These are phyloP conservation scores for Ctenodactylus gundi DNA, from an alignment of 2,113 vertebrate species.

Conservation along the genomic window DNA sequence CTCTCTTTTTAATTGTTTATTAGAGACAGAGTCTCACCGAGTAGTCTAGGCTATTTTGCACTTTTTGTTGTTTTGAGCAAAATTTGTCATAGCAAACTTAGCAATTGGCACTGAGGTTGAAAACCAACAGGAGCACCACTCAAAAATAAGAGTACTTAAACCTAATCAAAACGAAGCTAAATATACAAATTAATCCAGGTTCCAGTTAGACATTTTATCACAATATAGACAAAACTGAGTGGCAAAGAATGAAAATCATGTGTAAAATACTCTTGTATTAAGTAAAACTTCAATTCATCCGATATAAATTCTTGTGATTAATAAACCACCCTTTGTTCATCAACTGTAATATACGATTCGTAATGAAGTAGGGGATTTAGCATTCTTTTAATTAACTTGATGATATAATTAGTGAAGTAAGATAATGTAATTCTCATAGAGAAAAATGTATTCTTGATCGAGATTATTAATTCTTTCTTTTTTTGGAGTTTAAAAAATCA, in stretches of 20 bases:
- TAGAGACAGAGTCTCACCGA: no score
- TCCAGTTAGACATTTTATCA: slow-evolving; percentile 42
- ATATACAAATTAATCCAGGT: slow-evolving; percentile 43
- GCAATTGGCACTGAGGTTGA: neutral
- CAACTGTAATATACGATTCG: neutral
- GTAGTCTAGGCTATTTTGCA: no score
- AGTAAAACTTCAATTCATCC: slow-evolving; percentile 7
- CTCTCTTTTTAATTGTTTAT: no score
- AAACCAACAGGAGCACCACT: neutral
- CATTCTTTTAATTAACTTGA: slow-evolving; percentile 28
- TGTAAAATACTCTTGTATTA: neutral
- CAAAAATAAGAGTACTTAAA: neutral
- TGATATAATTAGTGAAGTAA: neutral
- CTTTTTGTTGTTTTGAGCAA: neutral
- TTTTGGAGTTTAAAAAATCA: no score
- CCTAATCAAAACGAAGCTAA: neutral
- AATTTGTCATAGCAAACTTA: neutral
- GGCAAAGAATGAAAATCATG: slow-evolving; percentile 19
- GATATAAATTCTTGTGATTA: slow-evolving; percentile 33
- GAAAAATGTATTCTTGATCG: neutral
- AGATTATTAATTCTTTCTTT: no score
- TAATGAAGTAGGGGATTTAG: neutral
- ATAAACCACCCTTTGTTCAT: neutral
- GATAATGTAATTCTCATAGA: neutral
- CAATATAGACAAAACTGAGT: slow-evolving; percentile 29